Percentiles rank a stretch among this genome's conserved stretches.
These are phyloP conservation scores for Melanaphis sacchari DNA, from an alignment of 1,140 invertebrate genomes.

Conservation along the genomic window DNA sequence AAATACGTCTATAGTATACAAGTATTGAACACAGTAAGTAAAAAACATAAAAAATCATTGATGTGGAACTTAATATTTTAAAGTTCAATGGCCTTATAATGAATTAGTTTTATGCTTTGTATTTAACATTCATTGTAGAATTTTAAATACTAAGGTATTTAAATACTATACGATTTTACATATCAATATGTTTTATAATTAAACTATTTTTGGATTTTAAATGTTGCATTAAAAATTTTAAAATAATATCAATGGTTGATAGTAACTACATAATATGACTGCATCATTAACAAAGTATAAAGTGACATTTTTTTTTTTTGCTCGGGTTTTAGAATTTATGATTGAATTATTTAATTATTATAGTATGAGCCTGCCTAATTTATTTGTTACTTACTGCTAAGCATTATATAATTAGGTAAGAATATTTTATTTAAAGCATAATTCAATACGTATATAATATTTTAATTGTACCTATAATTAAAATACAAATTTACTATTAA, in stretches of 20 bases:
- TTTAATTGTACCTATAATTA: too few species aligned
- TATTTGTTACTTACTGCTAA: neutral
- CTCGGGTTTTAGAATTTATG: neutral
- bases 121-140: neutral
- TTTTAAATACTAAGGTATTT: neutral
- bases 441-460: too few species aligned
- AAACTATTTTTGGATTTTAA: neutral
- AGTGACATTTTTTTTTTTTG: neutral
- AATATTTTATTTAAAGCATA: neutral
- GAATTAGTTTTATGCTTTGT: neutral
- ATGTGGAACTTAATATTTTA: conserved; percentile 25
- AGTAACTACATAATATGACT: neutral
- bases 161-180: neutral
- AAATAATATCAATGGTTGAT: neutral
- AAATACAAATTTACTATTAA: too few species aligned
- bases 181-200: neutral
- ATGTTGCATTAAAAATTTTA: neutral
- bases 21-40: neutral
- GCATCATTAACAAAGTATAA: neutral
- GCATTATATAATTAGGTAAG: neutral
- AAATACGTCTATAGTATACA: neutral
- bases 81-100: conserved; percentile 21
- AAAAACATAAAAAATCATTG: neutral
- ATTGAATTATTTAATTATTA: neutral
- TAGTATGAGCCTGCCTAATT: neutral